Evolutionary conservation across 2,113 vertebrate genomes (phyloP), one percentile per base, ranked within the genome.

Genomic region (Hippocampus guttulatus): DNA sequence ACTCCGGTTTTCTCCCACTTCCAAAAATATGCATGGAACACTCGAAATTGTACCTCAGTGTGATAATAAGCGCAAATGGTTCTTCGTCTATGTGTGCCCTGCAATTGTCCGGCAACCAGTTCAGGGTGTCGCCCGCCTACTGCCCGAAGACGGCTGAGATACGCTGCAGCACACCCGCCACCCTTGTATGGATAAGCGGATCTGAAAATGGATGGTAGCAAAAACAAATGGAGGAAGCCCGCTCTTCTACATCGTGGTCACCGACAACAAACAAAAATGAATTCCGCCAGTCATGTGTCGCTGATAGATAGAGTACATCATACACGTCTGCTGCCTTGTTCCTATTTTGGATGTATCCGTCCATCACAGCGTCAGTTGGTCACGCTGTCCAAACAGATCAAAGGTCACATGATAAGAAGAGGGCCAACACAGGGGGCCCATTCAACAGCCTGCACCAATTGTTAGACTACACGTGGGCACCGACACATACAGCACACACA

Each of bases 301-400:
- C n/a, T 38, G 40, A 16, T 18, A 8, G 14, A 61, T 3, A 1
- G 30, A 14, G 5, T 63, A 30, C 33, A 20, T 30, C 43, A 14
- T 12, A 33, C n/a, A 21, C 33, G 25, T 65, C 47, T 41, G 68
- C 57, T 64, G 49, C 47, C 33, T 40, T 18, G 3, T 33, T 55
- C 64, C 64, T 64, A 61, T 43, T 79, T 67, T 64, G 64, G 45
- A 70, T 8, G 63, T 68, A 71, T 70, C 75, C 23, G 64, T 68
- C 58, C 70, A 45, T 74, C 58, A 38, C 74, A 64, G 75, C 69
- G 77, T 71, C 68, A 77, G 75, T 69, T 71, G 85, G 87, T 90
- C 88, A 90, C 76, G 84, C 83, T 88, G 90, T 89, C 89, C 85
- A 90, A 90, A 91, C 86, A 88, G 87, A 89, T 88, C 89, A 89